Evolutionary conservation across 1,140 invertebrate species (phyloP).

Genomic region (Drosophila mojavensis): DNA sequence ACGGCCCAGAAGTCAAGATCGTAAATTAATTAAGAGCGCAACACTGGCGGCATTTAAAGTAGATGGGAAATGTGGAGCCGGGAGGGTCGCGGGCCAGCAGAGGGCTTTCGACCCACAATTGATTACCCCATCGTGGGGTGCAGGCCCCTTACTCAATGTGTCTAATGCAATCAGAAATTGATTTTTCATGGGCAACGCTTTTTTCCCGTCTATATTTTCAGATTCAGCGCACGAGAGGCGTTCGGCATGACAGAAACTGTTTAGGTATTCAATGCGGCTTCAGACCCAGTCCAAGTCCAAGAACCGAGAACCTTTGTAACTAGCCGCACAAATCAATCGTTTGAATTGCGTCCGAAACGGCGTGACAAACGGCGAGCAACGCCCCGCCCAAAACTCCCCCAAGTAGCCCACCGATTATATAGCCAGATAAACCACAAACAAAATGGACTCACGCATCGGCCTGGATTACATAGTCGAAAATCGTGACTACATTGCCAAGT

Average conservation of each 20-base stretch:
- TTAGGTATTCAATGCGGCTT: slow-evolving; percentile 66
- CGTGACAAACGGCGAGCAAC: slow-evolving; percentile 42
- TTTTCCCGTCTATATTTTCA: slow-evolving; percentile 49
- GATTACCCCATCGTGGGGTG: slow-evolving; percentile 42
- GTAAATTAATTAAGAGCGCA: slow-evolving; percentile 72
- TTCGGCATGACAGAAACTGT: slow-evolving; percentile 70
- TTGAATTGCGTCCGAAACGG: slow-evolving; percentile 27
- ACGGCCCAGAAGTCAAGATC: slow-evolving; percentile 48
- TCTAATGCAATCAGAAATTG: slow-evolving; percentile 54
- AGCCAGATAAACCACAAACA: slow-evolving; percentile 8
- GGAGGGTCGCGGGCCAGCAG: not conserved
- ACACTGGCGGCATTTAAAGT: slow-evolving; percentile 49
- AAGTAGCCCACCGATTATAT: slow-evolving; percentile 10
- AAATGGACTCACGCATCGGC: slow-evolving; percentile 94
- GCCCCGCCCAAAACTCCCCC: not conserved
- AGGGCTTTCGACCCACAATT: slow-evolving; percentile 45
- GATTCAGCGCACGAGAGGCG: slow-evolving; percentile 66
- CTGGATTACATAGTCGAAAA: slow-evolving; percentile 97
- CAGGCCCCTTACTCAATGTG: slow-evolving; percentile 31
- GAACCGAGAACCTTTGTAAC: slow-evolving; percentile 51
- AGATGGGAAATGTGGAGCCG: slow-evolving; percentile 48
- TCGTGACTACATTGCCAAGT: slow-evolving; percentile 95
- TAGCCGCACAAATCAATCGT: slow-evolving; percentile 61
- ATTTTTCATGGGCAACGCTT: slow-evolving; percentile 53
- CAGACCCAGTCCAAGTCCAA: slow-evolving; percentile 30